A percentile compares a stretch with the other conserved stretches of the same genome.
Evolutionary conservation across 2,888 invertebrate genomes (phyloP).

Genomic region (Brachylomia viminalis): DNA sequence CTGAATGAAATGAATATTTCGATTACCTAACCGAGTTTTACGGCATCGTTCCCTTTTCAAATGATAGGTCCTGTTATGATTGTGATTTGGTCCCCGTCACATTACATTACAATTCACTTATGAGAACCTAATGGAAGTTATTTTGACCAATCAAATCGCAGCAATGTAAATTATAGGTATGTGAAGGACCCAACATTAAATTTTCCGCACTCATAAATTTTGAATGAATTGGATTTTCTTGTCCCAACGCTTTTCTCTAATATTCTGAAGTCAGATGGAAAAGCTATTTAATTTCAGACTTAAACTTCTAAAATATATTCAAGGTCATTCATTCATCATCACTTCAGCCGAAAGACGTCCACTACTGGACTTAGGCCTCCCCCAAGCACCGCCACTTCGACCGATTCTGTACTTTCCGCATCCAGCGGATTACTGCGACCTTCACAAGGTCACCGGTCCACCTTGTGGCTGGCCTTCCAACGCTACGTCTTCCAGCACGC

Average conservation of each 20-base stretch:
- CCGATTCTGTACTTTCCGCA: too few species aligned
- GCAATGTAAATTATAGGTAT: neutral
- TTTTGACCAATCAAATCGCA: neutral
- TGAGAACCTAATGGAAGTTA: neutral
- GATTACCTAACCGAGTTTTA: conserved; percentile 1
- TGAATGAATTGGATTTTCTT: neutral
- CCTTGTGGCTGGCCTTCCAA: too few species aligned
- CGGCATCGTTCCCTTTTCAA: conserved; percentile 1
- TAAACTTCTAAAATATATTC: neutral
- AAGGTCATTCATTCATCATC: too few species aligned
- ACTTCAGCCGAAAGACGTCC: too few species aligned
- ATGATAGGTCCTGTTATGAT: neutral
- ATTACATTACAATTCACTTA: neutral
- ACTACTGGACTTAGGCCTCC: too few species aligned
- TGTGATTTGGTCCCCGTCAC: neutral
- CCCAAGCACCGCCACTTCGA: too few species aligned
- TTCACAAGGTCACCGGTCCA: too few species aligned
- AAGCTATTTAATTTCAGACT: neutral
- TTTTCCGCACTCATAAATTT: neutral
- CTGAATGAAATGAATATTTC: conserved; percentile 1
- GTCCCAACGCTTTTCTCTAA: neutral
- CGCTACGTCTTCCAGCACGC: too few species aligned
- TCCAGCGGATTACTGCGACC: too few species aligned
- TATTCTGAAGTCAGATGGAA: neutral
- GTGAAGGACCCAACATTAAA: too few species aligned